Evolutionary conservation across 1,140 invertebrate genomes (phyloP).

Genomic region (Rhyzopertha dominica): DNA sequence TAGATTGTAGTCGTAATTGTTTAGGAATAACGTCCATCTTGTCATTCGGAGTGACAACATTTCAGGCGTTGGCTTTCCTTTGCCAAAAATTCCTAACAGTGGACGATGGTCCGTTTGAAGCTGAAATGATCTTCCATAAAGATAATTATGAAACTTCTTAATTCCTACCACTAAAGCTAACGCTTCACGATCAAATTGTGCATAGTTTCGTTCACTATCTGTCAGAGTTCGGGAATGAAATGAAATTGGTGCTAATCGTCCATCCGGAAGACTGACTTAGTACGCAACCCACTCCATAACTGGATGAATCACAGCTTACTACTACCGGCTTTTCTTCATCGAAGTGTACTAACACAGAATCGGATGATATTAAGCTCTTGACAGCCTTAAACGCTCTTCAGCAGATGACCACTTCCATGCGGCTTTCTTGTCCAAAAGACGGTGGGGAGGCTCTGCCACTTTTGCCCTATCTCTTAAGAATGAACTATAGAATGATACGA

Average conservation of each 20-base stretch:
- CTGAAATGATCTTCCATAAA: constrained; percentile 49
- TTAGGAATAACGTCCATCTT: constrained; percentile 39
- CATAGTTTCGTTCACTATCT: constrained; percentile 47
- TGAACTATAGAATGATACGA: constrained; percentile 32
- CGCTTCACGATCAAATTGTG: constrained; percentile 52
- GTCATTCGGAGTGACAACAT: constrained; percentile 35
- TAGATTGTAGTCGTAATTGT: constrained; percentile 37
- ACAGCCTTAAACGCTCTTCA: constrained; percentile 25
- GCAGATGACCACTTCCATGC: background rate
- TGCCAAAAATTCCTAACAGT: constrained; percentile 46
- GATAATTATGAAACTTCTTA: constrained; percentile 51
- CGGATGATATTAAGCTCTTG: constrained; percentile 33
- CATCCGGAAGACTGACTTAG: constrained; percentile 31
- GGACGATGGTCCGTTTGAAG: constrained; percentile 50
- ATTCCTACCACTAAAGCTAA: constrained; percentile 51
- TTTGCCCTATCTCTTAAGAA: background rate
- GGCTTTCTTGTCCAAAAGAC: background rate
- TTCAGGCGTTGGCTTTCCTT: constrained; percentile 35
- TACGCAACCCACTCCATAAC: constrained; percentile 30
- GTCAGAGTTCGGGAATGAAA: constrained; percentile 46
- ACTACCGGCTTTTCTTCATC: constrained; percentile 25
- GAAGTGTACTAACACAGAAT: constrained; percentile 25
- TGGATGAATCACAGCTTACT: constrained; percentile 29
- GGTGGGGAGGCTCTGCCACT: background rate
- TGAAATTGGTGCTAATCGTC: constrained; percentile 42